Base-by-base conservation (phyloP, 2,113 vertebrate species). In the Megalops atlanticus region DNA sequence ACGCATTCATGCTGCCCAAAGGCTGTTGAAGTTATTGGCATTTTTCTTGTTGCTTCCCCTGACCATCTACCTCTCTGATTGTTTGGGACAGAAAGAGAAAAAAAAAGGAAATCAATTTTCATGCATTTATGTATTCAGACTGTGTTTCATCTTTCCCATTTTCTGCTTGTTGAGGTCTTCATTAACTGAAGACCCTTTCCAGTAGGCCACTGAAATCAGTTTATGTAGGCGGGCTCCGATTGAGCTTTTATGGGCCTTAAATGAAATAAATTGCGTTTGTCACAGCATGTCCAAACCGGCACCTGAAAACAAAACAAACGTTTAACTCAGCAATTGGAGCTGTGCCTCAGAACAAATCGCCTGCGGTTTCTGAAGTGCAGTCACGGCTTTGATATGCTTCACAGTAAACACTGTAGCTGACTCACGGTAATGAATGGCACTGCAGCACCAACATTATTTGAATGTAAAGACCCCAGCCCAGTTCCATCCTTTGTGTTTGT, bases 131-230 rank as follows among this genome's bases (percentile, higher is more conserved):
- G 81, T 78, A 79, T 85, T 83, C 72, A 72, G 68, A 83, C 40
- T 71, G 76, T 36, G 43, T 68, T 89, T 86, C 77, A 85, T 85
- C 33, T 21, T 41, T 43, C 72, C 64, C 74, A 80, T 86, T 35
- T 78, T 68, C 43, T 71, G 40, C 77, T 89, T 82, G 76, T 83
- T 89, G 83, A 83, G 76, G 72, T 81, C 64, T 87, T 89, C 52
- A 88, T 92, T 91, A 87, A 83, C 84, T 78, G 41, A 68, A 47
- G 74, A 70, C 74, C 71, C 39, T 76, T 80, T 33, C 83, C 69
- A 77, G 69, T 81, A 79, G 27, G 79, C 3, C 11, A 47, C 41
- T 79, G 54, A 72, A 74, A 74, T 58, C 68, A 38, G 36, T 76
- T 81, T 64, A 49, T 47, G 10, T 36, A 79, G 81, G 38, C 7